Evolutionary conservation across 2,113 vertebrate genomes (phyloP).

Genomic region (Cochlearius cochlearius): DNA sequence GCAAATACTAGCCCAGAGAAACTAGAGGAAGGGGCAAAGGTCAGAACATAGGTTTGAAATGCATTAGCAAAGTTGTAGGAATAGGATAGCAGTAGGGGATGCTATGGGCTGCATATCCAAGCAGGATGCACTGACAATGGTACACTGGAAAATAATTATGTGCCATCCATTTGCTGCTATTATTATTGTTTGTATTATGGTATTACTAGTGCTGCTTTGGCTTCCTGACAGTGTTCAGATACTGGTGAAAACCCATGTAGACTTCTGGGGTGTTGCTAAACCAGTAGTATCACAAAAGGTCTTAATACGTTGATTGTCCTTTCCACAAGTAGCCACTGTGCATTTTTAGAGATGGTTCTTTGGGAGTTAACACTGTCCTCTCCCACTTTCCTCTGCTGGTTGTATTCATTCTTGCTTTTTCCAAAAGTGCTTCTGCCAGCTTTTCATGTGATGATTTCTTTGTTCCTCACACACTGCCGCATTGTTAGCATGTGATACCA

Average conservation of each 20-base stretch:
- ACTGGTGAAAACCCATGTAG: not conserved
- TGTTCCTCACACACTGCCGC: conserved; percentile 78
- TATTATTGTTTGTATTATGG: not conserved
- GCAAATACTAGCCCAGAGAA: not conserved
- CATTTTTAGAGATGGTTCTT: not conserved
- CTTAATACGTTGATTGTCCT: not conserved
- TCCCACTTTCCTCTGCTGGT: conserved; percentile 48
- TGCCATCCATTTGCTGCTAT: not conserved
- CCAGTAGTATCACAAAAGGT: not conserved
- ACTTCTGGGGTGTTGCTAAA: not conserved
- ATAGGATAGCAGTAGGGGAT: not conserved
- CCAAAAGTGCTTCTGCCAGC: conserved; percentile 67
- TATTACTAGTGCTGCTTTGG: not conserved
- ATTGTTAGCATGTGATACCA: conserved; percentile 72
- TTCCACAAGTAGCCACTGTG: not conserved
- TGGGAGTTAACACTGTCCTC: conserved; percentile 32
- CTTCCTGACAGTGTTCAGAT: not conserved
- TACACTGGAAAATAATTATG: not conserved
- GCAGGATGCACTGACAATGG: not conserved
- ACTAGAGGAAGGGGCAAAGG: not conserved
- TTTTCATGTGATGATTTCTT: conserved; percentile 75
- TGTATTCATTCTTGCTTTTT: conserved; percentile 69
- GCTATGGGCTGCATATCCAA: not conserved
- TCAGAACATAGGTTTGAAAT: not conserved
- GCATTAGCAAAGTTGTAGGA: not conserved